Evolutionary conservation across 2,888 invertebrate species (phyloP).

Genomic region (Leptothorax acervorum): DNA sequence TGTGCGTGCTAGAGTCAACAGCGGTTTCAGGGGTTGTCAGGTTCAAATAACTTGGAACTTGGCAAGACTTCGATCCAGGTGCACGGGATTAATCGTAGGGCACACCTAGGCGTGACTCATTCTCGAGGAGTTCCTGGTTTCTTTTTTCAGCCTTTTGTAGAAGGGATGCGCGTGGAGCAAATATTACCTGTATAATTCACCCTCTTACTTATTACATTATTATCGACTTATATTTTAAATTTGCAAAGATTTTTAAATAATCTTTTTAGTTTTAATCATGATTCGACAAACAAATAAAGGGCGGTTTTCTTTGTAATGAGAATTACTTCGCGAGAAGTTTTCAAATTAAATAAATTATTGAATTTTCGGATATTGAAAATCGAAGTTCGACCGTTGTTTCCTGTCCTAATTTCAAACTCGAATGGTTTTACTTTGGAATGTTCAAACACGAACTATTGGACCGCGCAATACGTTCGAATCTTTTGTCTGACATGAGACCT

Average conservation of each 20-base stretch:
- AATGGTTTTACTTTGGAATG: background rate
- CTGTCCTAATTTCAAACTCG: background rate
- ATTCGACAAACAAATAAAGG: background rate
- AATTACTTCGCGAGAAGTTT: background rate
- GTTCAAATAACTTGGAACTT: constrained; percentile 33
- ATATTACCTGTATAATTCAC: background rate
- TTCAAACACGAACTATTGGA: background rate
- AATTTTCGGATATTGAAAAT: background rate
- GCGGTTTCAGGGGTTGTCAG: constrained; percentile 50
- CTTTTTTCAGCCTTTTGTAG: background rate
- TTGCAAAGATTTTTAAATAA: background rate
- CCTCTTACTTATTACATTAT: background rate
- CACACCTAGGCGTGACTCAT: constrained; percentile 75
- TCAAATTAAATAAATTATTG: background rate
- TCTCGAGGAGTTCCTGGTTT: constrained; percentile 35
- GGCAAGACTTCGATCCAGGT: constrained; percentile 66
- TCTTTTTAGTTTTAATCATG: background rate
- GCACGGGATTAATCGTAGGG: constrained; percentile 66
- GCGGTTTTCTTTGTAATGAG: background rate
- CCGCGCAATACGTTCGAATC: background rate
- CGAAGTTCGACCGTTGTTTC: background rate
- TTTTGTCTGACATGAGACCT: background rate
- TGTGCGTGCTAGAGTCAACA: constrained; percentile 2
- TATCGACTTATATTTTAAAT: background rate
- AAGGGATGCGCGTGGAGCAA: background rate